Base-by-base conservation (phyloP, 2,888 invertebrate species). In the Elysia crispata region DNA sequence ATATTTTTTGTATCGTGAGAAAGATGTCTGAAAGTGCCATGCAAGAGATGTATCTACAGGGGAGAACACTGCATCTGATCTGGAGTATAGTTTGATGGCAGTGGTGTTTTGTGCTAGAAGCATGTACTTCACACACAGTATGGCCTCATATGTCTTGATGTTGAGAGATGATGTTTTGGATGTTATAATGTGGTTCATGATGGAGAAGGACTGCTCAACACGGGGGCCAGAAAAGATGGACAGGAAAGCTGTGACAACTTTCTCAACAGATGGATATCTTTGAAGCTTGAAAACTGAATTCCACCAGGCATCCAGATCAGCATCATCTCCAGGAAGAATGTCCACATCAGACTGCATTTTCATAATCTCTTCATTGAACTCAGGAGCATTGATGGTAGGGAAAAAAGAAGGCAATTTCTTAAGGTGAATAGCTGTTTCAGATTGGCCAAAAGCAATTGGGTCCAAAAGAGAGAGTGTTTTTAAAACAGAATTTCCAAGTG, bases 121-220 rank as follows among this genome's bases (percentile, higher is more conserved):
- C n/a, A 31, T 18, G 25, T 70, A 70, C 33, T 70, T 70, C 5
- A 70, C 25, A 25, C 31, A 70, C 3, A 33, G 31, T 8, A 25
- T 23, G 20, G 66, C 66, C 15, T 66, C 66, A 28, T 70, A 70
- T 5, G 70, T 70, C 15, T 3, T n/a, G 5, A 41, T 70, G 31
- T n/a, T 11, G 11, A 70, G 20, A 15, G 70, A 70, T 70, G 70
- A 13, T 18, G 70, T 41, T 6, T n/a, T 70, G 28, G 11, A 1
- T 1, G 70, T 23, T 5, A 70, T 70, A 1, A 70, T 70, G 41
- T 18, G 20, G 41, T 70, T 70, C 70, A 70, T 70, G 31, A 70
- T 30, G n/a, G n/a, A n/a, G 31, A 70, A 70, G n/a, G 70, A 70
- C 18, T 70, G 70, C 41, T 70, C 70, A 20, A 70, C 70, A 15